Base-by-base conservation (phyloP, 2,113 vertebrate species). In the Osmerus eperlanus region DNA sequence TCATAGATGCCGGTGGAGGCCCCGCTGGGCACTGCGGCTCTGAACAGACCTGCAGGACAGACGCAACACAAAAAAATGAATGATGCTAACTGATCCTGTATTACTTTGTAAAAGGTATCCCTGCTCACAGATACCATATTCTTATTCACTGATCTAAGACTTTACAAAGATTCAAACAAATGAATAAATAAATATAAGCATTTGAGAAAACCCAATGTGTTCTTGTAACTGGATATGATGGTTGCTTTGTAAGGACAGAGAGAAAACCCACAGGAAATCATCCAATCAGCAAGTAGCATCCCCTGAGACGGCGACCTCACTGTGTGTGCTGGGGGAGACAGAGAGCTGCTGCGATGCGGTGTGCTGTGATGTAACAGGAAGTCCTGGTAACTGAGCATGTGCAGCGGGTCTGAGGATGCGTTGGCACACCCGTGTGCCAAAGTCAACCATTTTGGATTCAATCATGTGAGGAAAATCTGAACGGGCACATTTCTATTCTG, bases 1-100 rank as follows among this genome's bases (percentile, higher is more conserved):
- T 99, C 97, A 2, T 99, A 98, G 89, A 99, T 96, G 3, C 97
- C 97, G 14, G 97, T 99, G 18, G 97, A 99, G 59, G 97, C 97
- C 9, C 97, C 97, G 0, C 97, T 98, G 83, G 97, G 97, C 70
- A 99, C 97, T 28, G 97, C 96, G 15, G 97, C 97, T 90, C 97
- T 93, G 88, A 98, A 99, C 15, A 97, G 92, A 90, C 97, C 97
- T 99, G 83, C 16, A 2, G 3, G 64, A 78, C 9, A 82, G 61
- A 11, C 55, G 28, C 18, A 51, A 21, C 8, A 19, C 1, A 25
- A 21, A 3, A 25, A 21, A 3, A 15, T 53, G 54, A n/a, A 18
- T 56, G 54, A 56, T 56, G 14, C 4, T 18, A 18, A n/a, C 8
- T 47, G 9, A 47, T 47, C 41, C 41, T 47, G 41, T 47, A 47